Percentiles rank a stretch among this genome's conserved stretches.
Evolutionary conservation across 2,888 invertebrate species (phyloP).

Genomic region (Drosophila eohydei): DNA sequence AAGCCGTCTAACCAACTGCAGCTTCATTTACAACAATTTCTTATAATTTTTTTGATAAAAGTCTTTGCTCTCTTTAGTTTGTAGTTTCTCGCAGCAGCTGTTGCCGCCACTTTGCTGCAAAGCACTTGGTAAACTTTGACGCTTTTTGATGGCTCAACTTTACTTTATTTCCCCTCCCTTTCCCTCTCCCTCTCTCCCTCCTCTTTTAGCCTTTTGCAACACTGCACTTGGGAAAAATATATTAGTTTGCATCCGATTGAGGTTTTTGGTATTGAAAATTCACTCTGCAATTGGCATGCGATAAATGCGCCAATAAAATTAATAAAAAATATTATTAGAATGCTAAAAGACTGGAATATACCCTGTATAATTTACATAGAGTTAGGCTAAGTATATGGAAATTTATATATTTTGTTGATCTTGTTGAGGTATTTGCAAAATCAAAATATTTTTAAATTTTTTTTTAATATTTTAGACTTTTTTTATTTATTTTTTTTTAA

Average conservation of each 20-base stretch:
- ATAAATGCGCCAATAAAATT: conserved; percentile 8
- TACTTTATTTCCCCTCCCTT: not conserved
- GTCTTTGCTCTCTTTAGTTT: not conserved
- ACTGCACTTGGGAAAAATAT: conserved; percentile 45
- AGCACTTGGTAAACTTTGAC: conserved; percentile 59
- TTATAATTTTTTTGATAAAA: conserved; percentile 4
- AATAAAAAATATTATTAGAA: not conserved
- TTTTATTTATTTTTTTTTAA: not conserved
- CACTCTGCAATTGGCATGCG: conserved; percentile 36
- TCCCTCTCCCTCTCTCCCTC: conserved; percentile 7
- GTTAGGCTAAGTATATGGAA: not conserved
- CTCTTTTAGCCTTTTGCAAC: conserved; percentile 18
- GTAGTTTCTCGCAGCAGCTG: conserved; percentile 41
- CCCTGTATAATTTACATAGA: not conserved
- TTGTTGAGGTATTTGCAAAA: not conserved
- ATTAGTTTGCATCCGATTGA: conserved; percentile 38
- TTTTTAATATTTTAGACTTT: not conserved
- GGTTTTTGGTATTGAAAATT: conserved; percentile 17
- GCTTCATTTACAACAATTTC: not conserved
- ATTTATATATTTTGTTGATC: not conserved
- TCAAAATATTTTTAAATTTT: no score
- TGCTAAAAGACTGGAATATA: not conserved
- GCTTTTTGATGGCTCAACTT: conserved; percentile 65
- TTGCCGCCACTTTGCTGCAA: conserved; percentile 34
- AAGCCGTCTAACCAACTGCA: not conserved